Conservation (phyloP, 1,140 invertebrate species). For the Rhyacophila brunnea region DNA sequence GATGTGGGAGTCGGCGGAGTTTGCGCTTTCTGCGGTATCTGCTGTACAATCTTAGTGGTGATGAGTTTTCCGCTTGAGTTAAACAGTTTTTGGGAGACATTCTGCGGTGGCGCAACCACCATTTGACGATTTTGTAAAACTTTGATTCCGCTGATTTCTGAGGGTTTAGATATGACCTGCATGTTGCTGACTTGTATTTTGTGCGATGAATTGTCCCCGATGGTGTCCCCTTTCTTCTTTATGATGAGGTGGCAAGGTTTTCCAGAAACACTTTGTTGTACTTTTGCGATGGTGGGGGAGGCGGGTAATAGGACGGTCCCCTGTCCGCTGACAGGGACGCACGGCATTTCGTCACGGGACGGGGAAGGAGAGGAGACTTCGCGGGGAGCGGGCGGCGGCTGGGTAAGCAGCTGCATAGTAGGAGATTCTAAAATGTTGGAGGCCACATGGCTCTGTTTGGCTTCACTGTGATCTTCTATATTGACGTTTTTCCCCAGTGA, state of each 20-base stretch:
- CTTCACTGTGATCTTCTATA: slow-evolving; percentile 44
- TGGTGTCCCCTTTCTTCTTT: slow-evolving; percentile 42
- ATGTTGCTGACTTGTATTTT: slow-evolving; percentile 49
- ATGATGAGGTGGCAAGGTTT: slow-evolving; percentile 50
- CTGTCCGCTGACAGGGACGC: neutral
- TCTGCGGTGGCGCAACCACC: slow-evolving; percentile 40
- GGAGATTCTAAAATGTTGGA: slow-evolving; percentile 42
- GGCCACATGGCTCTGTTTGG: slow-evolving; percentile 43
- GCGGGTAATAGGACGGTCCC: slow-evolving; percentile 30
- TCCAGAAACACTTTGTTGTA: slow-evolving; percentile 37
- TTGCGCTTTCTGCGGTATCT: slow-evolving; percentile 39
- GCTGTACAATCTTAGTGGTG: slow-evolving; percentile 47
- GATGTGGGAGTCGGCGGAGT: slow-evolving; percentile 33
- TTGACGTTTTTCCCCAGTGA: slow-evolving; percentile 44
- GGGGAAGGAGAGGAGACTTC: slow-evolving; percentile 41
- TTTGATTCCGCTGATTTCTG: slow-evolving; percentile 43
- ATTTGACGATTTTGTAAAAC: slow-evolving; percentile 47
- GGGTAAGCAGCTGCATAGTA: slow-evolving; percentile 46
- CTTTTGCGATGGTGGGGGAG: slow-evolving; percentile 37
- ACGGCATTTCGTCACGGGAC: slow-evolving; percentile 37
- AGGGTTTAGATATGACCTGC: slow-evolving; percentile 49
- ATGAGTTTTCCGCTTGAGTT: slow-evolving; percentile 46
- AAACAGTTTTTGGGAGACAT: slow-evolving; percentile 43
- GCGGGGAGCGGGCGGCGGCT: slow-evolving; percentile 44
- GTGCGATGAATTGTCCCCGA: slow-evolving; percentile 37